A percentile compares a stretch with the other conserved stretches of the same genome.
These are phyloP conservation scores for Campoletis sonorensis DNA, from an alignment of 1,140 invertebrate genomes.

Conservation along the genomic window DNA sequence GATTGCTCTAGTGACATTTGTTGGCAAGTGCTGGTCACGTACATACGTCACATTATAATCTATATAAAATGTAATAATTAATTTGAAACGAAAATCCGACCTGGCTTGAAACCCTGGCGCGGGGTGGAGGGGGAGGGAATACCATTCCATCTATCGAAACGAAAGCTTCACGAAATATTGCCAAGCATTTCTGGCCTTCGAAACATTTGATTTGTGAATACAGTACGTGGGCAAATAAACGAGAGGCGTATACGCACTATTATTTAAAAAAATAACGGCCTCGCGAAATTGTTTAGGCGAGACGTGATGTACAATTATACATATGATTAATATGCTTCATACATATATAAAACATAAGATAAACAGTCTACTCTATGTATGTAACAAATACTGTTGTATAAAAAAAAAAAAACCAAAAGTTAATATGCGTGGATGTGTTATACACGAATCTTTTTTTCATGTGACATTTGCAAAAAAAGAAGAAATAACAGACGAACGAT, in stretches of 20 bases:
- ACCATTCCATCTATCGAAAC: conserved; percentile 42
- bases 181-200: background rate
- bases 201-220: conserved; percentile 24
- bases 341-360: conserved; percentile 30
- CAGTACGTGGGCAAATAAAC: background rate
- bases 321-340: conserved; percentile 39
- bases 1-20: conserved; percentile 19
- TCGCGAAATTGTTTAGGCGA: conserved; percentile 15
- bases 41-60: conserved; percentile 41
- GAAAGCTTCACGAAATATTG: conserved; percentile 19
- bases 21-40: conserved; percentile 45
- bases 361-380: conserved; percentile 30
- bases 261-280: conserved; percentile 23
- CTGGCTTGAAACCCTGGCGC: background rate
- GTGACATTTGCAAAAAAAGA: too few species aligned
- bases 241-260: conserved; percentile 24
- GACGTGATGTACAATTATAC: conserved; percentile 44
- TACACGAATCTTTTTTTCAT: too few species aligned
- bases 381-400: conserved; percentile 41
- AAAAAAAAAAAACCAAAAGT: conserved; percentile 3
- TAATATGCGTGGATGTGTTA: too few species aligned
- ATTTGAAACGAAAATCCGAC: background rate
- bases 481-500: too few species aligned
- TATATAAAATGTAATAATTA: conserved; percentile 5
- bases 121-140: background rate